Evolutionary conservation across 2,797 vertebrate species (phyloP).

Genomic region (Acanthis flammea): DNA sequence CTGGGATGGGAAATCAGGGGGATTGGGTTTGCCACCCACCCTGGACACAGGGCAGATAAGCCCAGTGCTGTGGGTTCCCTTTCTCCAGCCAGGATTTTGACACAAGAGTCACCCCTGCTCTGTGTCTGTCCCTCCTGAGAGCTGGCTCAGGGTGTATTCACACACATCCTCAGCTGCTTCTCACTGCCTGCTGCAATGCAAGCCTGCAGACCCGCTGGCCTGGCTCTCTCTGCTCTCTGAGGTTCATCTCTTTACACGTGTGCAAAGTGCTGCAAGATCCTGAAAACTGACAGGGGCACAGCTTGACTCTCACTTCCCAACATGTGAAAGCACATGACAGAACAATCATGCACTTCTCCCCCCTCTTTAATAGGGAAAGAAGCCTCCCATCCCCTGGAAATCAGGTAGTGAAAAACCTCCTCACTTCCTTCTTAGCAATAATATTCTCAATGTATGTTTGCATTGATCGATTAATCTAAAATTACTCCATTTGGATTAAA

Average conservation of each 20-base stretch:
- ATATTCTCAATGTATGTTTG: not conserved
- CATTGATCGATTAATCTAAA: not conserved
- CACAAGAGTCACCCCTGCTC: not conserved
- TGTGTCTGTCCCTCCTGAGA: not conserved
- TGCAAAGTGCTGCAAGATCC: not conserved
- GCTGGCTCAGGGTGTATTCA: not conserved
- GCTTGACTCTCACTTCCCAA: not conserved
- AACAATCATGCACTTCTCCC: fast-evolving
- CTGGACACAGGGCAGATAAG: fast-evolving
- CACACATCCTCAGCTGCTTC: not conserved
- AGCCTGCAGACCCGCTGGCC: not conserved
- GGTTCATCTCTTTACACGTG: fast-evolving
- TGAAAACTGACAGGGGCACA: not conserved
- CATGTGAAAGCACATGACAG: not conserved
- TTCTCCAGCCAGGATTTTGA: not conserved
- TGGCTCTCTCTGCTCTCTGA: not conserved
- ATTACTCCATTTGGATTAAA: not conserved
- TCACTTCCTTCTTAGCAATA: not conserved
- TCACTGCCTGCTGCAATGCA: not conserved
- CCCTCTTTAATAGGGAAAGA: not conserved
- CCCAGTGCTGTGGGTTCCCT: not conserved
- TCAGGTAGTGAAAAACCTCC: not conserved
- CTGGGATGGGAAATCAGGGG: not conserved
- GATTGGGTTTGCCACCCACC: fast-evolving
- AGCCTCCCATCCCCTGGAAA: not conserved